A percentile compares a stretch with the other conserved stretches of the same genome.
These are phyloP conservation scores for Amblyopsis rosae DNA, from an alignment of 2,113 vertebrate genomes.

Conservation along the genomic window DNA sequence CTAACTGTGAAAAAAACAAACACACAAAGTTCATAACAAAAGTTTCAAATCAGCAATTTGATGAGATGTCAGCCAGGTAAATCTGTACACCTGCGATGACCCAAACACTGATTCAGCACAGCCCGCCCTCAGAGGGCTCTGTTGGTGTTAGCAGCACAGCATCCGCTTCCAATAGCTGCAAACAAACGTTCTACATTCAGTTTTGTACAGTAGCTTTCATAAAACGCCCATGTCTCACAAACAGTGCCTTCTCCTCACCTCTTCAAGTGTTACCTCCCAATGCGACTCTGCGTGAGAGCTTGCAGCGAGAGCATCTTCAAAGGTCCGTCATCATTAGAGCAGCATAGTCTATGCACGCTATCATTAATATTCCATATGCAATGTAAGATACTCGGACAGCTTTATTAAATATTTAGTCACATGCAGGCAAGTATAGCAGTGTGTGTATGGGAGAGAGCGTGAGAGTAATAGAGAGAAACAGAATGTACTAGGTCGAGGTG, in stretches of 20 bases:
- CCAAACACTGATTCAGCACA: conserved; percentile 26
- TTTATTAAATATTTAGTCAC: conserved; percentile 51
- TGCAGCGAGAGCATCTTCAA: conserved; percentile 28
- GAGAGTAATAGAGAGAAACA: no score
- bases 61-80: conserved; percentile 10
- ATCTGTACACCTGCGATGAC: neutral
- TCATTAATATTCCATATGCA: conserved; percentile 44
- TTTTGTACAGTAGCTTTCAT: no score
- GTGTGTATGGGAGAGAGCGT: neutral
- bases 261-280: neutral
- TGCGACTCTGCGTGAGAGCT: neutral
- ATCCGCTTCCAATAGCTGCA: conserved; percentile 29
- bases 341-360: neutral
- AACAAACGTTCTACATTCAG: conserved; percentile 20
- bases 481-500: neutral
- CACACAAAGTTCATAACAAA: neutral
- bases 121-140: conserved; percentile 14
- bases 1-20: neutral
- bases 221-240: no score
- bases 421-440: conserved; percentile 11
- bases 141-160: neutral
- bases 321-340: conserved; percentile 8
- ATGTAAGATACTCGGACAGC: conserved; percentile 34
- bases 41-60: neutral
- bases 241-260: neutral